Base-by-base conservation (phyloP, 2,113 vertebrate genomes). In the Manacus vitellinus region DNA sequence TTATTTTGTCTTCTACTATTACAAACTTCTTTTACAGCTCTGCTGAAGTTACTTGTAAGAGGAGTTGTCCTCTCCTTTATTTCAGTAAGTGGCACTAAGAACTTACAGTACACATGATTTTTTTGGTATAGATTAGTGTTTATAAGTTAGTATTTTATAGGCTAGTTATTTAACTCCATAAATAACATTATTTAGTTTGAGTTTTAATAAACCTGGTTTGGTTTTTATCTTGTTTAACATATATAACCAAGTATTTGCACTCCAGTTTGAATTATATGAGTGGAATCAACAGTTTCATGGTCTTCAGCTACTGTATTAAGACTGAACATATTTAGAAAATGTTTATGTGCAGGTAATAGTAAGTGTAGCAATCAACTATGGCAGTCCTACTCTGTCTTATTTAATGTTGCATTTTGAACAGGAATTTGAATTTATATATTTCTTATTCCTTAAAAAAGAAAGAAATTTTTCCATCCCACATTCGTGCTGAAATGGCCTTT, bases 1-100 rank as follows among this genome's bases (percentile, higher is more conserved):
- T 97, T 96, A 67, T 81, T 95, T 94, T 97, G 71, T 84, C 82
- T 96, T 96, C 83, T 94, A 39, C 41, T 93, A 21, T 93, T 96
- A 54, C 23, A 77, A 44, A 59, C 35, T 28, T 61, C 19, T 76
- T 65, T 61, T 71, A 19, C 35, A 55, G 8, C 54, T 76, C 2
- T 41, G 18, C 74, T 94, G 85, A 82, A 83, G 59, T 47, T 67
- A 84, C 67, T 93, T 93, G 58, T 89, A 15, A 68, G 88, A 90
- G 47, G 81, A 91, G 44, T 91, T 94, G 33, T 83, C 88, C 67
- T 92, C 68, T 88, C 37, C 66, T 93, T 94, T 76, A 33, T 76
- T 92, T 93, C 75, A 96, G 3, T 91, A 91, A 72, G 21, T 37
- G 80, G 20, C 79, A 79, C 14, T 51, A 89, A 58, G 49, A 61